Percentiles rank a stretch among this genome's conserved stretches.
phyloP scores from a whole-genome alignment of 2,797 vertebrate species.

The Bradypodion ventrale region DNA sequence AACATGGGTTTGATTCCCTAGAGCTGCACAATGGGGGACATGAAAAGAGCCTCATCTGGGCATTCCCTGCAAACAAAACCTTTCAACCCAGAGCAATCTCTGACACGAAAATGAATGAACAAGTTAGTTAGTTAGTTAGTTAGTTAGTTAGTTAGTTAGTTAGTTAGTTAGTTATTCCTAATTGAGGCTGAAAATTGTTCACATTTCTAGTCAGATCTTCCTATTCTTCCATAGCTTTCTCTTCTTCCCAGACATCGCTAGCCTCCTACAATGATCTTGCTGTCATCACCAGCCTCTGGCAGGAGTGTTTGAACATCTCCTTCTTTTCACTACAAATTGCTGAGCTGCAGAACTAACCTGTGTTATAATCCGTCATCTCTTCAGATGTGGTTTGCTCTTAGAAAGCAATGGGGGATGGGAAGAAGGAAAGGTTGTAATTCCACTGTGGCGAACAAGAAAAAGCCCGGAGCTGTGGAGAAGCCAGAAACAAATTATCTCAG shows the following conservation, averaged over 20 bases:
- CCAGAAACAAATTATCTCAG: conserved; percentile 90
- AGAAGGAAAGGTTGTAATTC: conserved; percentile 84
- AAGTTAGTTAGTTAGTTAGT: no score
- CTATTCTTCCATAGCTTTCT: neutral
- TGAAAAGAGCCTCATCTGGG: no score
- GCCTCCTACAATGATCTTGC: conserved; percentile 45
- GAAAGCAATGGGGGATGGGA: conserved; percentile 73
- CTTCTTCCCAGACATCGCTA: neutral
- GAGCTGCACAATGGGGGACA: no score
- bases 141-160: no score
- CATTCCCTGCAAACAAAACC: no score
- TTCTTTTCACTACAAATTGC: conserved; percentile 54
- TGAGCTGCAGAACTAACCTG: conserved; percentile 82
- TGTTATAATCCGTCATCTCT: conserved; percentile 87
- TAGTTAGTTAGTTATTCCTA: no score
- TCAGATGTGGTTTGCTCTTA: conserved; percentile 88
- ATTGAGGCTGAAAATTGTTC: neutral
- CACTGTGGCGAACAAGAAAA: conserved; percentile 80
- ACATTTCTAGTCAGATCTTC: neutral
- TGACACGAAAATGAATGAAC: no score
- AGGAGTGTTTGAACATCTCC: conserved; percentile 57
- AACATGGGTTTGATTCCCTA: no score
- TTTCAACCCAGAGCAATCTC: no score
- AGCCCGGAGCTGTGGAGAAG: conserved; percentile 89
- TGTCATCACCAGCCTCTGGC: conserved; percentile 27